Conservation (phyloP, 2,113 vertebrate species). For the Mobula hypostoma region DNA sequence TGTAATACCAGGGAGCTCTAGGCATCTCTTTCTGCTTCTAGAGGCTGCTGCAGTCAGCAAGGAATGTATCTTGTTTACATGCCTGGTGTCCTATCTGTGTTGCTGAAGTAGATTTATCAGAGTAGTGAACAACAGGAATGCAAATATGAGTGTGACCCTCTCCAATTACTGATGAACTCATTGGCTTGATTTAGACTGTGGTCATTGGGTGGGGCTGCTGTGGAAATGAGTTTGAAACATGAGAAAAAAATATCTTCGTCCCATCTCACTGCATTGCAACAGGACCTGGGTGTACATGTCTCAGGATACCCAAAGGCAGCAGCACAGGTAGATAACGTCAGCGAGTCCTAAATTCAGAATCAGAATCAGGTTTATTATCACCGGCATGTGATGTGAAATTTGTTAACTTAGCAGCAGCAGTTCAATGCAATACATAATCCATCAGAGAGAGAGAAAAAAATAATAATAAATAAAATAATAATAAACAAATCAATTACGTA, state of each 20-base stretch:
- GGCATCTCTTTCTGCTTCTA: not conserved
- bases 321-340: too few species aligned
- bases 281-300: too few species aligned
- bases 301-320: too few species aligned
- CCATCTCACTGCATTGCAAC: not conserved
- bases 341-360: too few species aligned
- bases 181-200: not conserved
- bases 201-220: not conserved
- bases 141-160: not conserved
- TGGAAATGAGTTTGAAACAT: not conserved
- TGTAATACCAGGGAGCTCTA: not conserved
- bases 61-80: slow-evolving; percentile 19
- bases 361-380: too few species aligned
- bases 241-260: not conserved
- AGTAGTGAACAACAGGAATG: not conserved
- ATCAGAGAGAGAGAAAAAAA: too few species aligned
- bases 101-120: not conserved
- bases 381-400: too few species aligned
- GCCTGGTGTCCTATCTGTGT: not conserved
- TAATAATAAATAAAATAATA: too few species aligned
- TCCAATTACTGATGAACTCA: not conserved
- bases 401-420: too few species aligned
- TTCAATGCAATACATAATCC: too few species aligned
- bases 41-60: not conserved
- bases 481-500: too few species aligned